Evolutionary conservation across 2,113 vertebrate species (phyloP), one percentile per base, ranked within the genome.

Genomic region (Myrmecophaga tridactyla): DNA sequence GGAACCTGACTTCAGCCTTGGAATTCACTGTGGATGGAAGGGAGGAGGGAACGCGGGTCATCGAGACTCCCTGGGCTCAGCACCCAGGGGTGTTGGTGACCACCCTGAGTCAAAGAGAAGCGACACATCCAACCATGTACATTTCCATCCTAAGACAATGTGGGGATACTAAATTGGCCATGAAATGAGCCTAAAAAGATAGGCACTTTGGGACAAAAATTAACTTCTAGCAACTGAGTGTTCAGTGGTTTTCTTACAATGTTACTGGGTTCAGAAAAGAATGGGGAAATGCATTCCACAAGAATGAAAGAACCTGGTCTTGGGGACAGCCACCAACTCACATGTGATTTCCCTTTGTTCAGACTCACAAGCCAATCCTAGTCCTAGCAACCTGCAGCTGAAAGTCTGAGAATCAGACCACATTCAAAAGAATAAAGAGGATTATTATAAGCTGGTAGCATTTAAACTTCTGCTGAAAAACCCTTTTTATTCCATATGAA

Each of bases 1-100:
- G 99, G 97, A 99, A 99, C 39, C 99, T 98, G 72, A 99, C 98
- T 96, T 99, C 99, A 1, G 99, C 99, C 98, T 99, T 99, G 14
- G 99, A 99, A 94, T 98, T 99, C 82, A 99, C 99, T 99, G 97
- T 4, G 25, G 46, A 56, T 23, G 29, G 90, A 82, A 76, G 43
- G 78, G 86, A 90, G 82, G 91, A 25, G 3, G 41, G 14, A 39
- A 17, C n/a, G 5, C 0, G 0, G 18, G 69, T 86, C 70, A 75
- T 84, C 7, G 80, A 93, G 82, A 65, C 3, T 15, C 65, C 65
- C 63, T 13, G 15, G 17, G 17, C 46, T 56, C 31, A 18, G 67
- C 34, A 53, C n/a, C 48, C 0, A 1, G 31, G 89, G 14, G 15
- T n/a, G 58, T 77, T 41, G 43, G 70, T 41, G 43, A 67, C 4